These are phyloP conservation scores for Muntiacus reevesi DNA, from an alignment of 2,113 vertebrate species.

Conservation along the genomic window DNA sequence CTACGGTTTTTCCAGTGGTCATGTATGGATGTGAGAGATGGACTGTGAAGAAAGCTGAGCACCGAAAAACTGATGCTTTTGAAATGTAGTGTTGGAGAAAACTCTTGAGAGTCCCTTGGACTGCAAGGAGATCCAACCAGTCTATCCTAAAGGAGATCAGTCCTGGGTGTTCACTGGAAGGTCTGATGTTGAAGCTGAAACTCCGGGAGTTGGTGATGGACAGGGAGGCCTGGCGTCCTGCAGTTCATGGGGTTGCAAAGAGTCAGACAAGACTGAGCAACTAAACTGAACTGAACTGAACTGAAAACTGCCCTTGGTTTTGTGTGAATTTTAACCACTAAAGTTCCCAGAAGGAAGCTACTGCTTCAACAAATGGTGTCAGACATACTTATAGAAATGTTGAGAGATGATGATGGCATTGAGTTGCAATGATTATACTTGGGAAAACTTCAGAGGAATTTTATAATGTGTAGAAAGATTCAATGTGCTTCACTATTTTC, in stretches of 20 bases:
- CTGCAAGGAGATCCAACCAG: not conserved
- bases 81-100: not conserved
- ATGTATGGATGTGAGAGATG: not conserved
- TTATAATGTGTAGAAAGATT: not conserved
- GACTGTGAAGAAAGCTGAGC: not conserved
- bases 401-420: not conserved
- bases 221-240: too few relatives aligned
- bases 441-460: not conserved
- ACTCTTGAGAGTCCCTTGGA: not conserved
- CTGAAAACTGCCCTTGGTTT: not conserved
- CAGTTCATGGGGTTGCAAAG: too few relatives aligned
- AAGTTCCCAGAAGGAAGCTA: not conserved
- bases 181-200: not conserved
- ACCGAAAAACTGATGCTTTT: not conserved
- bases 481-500: not conserved
- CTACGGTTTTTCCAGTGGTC: not conserved
- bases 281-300: too few relatives aligned
- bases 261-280: too few relatives aligned
- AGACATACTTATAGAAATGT: not conserved
- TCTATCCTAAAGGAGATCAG: not conserved
- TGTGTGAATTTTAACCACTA: not conserved
- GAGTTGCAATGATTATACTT: not conserved
- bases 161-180: not conserved
- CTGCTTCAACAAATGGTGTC: not conserved
- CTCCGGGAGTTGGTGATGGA: too few relatives aligned